Percentiles rank a stretch among this genome's conserved stretches.
Conservation (phyloP, 2,113 vertebrate species). For the Scatophagus argus region DNA sequence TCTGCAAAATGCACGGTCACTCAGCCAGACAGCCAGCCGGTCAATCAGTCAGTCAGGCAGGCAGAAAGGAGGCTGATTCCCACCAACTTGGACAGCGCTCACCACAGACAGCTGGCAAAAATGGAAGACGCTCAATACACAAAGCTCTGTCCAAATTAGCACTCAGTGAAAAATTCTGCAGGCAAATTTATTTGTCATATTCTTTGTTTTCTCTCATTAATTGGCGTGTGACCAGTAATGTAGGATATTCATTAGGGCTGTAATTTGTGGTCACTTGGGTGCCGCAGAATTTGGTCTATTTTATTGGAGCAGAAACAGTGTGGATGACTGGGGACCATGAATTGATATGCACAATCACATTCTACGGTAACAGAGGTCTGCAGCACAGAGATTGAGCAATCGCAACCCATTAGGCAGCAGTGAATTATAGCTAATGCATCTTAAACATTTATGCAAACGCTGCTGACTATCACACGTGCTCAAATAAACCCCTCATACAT, state of each 20-base stretch:
- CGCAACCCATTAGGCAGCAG: constrained; percentile 71
- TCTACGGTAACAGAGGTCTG: constrained; percentile 64
- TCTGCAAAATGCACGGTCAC: constrained; percentile 68
- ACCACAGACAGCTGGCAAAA: constrained; percentile 52
- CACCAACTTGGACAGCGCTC: constrained; percentile 36
- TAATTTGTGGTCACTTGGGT: constrained; percentile 68
- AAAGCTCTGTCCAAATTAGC: constrained; percentile 45
- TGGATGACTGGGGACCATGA: constrained; percentile 35
- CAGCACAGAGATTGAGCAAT: constrained; percentile 71
- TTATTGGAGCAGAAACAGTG: constrained; percentile 49
- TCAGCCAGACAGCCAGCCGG: constrained; percentile 45
- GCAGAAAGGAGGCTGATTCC: constrained; percentile 39
- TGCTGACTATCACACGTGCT: constrained; percentile 59
- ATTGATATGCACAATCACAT: constrained; percentile 80
- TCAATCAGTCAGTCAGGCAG: constrained; percentile 48
- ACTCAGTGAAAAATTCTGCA: constrained; percentile 9
- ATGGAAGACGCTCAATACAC: constrained; percentile 44
- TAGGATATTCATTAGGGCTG: constrained; percentile 53
- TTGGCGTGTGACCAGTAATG: constrained; percentile 64
- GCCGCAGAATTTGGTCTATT: constrained; percentile 35
- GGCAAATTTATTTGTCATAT: constrained; percentile 45
- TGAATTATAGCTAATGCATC: constrained; percentile 77
- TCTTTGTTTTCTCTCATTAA: constrained; percentile 64
- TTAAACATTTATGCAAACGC: constrained; percentile 76
- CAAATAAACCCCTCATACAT: constrained; percentile 25